phyloP scores from a whole-genome alignment of 1,140 invertebrate species.

The Dendrolimus punctatus region DNA sequence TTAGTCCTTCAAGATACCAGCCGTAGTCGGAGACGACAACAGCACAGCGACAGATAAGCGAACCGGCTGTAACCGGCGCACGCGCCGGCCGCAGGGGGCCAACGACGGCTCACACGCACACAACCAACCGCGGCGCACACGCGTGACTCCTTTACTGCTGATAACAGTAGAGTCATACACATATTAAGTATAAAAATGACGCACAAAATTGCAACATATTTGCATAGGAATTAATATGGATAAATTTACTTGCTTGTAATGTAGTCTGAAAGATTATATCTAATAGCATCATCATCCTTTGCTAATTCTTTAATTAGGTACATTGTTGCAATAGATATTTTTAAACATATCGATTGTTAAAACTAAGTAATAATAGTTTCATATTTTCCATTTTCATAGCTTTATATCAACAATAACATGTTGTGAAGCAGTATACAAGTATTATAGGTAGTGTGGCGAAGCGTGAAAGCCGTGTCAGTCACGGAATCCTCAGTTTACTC shows the following conservation, averaged over 20 bases:
- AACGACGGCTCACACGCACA: constrained; percentile 22
- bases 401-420: too few relatives aligned
- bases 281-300: constrained; percentile 1
- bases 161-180: constrained; percentile 36
- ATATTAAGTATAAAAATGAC: constrained; percentile 43
- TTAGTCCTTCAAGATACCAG: constrained; percentile 20
- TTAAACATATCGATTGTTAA: too few relatives aligned
- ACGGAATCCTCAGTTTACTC: too few relatives aligned
- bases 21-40: constrained; percentile 29
- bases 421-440: too few relatives aligned
- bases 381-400: too few relatives aligned
- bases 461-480: too few relatives aligned
- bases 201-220: constrained; percentile 32
- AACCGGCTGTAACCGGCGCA: constrained; percentile 44
- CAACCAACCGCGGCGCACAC: constrained; percentile 14
- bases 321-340: too few relatives aligned
- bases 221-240: constrained; percentile 8
- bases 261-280: constrained; percentile 1
- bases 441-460: too few relatives aligned
- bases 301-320: too few relatives aligned
- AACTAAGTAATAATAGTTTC: too few relatives aligned
- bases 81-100: constrained; percentile 56
- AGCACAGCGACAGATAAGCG: constrained; percentile 34
- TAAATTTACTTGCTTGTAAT: constrained; percentile 13
- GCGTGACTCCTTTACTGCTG: constrained; percentile 22